Conservation (phyloP, 2,888 invertebrate genomes). For the Mantis religiosa region DNA sequence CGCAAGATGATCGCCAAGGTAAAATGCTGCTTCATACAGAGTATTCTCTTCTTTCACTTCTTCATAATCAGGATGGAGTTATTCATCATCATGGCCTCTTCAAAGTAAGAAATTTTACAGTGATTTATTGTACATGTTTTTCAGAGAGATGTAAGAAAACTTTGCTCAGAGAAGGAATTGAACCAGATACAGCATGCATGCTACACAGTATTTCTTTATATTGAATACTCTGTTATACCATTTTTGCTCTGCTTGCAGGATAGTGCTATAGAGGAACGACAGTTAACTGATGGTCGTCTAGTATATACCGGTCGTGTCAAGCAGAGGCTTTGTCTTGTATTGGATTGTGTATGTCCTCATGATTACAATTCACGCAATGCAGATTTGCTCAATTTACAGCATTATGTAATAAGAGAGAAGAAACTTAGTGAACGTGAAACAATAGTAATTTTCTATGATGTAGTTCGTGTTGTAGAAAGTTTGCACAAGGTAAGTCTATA, state of each 20-base stretch:
- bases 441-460: slow-evolving; percentile 67
- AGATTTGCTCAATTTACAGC: slow-evolving; percentile 64
- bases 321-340: slow-evolving; percentile 62
- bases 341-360: slow-evolving; percentile 69
- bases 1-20: slow-evolving; percentile 70
- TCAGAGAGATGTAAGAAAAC: too few species aligned
- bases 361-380: slow-evolving; percentile 55
- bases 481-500: slow-evolving; percentile 59
- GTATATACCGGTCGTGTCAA: slow-evolving; percentile 56
- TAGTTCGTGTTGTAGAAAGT: slow-evolving; percentile 67
- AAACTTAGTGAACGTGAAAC: slow-evolving; percentile 71
- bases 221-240: too few species aligned
- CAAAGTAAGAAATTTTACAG: slow-evolving; percentile 50
- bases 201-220: too few species aligned
- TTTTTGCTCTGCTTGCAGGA: slow-evolving; percentile 50
- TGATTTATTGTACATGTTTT: neutral
- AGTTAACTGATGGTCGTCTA: slow-evolving; percentile 47
- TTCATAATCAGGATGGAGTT: slow-evolving; percentile 67
- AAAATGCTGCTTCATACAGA: slow-evolving; percentile 76
- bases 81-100: slow-evolving; percentile 73
- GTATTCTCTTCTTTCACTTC: slow-evolving; percentile 64
- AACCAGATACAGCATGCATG: too few species aligned
- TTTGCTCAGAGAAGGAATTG: too few species aligned
- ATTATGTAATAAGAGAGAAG: slow-evolving; percentile 72
- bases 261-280: slow-evolving; percentile 61